phyloP scores from a whole-genome alignment of 2,888 invertebrate genomes.

The Pediacus dermestoides region DNA sequence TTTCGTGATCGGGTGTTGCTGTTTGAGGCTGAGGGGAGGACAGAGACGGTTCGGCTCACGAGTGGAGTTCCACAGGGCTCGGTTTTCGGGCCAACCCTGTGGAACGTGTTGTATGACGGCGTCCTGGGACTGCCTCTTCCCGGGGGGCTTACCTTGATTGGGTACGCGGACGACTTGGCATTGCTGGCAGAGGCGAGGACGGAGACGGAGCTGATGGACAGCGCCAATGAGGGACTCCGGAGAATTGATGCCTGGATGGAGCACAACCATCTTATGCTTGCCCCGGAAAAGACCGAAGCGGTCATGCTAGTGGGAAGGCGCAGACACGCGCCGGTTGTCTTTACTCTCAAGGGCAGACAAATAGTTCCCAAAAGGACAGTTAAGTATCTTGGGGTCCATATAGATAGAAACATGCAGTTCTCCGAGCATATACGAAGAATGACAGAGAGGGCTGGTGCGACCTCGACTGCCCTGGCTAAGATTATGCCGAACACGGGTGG shows the following conservation, averaged over 20 bases:
- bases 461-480: slow-evolving; percentile 5
- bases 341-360: neutral
- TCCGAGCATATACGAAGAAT: slow-evolving; percentile 10
- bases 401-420: slow-evolving; percentile 13
- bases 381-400: slow-evolving; percentile 14
- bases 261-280: slow-evolving; percentile 9
- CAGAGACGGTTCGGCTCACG: too few relatives aligned
- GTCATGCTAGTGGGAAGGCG: slow-evolving; percentile 13
- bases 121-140: slow-evolving; percentile 1
- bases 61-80: slow-evolving; percentile 1
- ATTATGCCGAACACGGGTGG: slow-evolving; percentile 16
- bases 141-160: slow-evolving; percentile 7
- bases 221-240: slow-evolving; percentile 8
- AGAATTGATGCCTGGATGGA: slow-evolving; percentile 9
- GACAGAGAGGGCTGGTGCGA: slow-evolving; percentile 8
- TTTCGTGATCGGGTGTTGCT: slow-evolving; percentile 3
- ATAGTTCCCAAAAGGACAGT: slow-evolving; percentile 1
- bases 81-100: neutral
- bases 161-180: slow-evolving; percentile 16
- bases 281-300: slow-evolving; percentile 15
- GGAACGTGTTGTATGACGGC: slow-evolving; percentile 2
- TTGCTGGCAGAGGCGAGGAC: slow-evolving; percentile 7
- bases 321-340: neutral
- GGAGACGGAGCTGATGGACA: neutral
- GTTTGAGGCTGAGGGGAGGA: neutral